Evolutionary conservation across 2,113 vertebrate genomes (phyloP), one percentile per base, ranked within the genome.

Genomic region (Silurus meridionalis): DNA sequence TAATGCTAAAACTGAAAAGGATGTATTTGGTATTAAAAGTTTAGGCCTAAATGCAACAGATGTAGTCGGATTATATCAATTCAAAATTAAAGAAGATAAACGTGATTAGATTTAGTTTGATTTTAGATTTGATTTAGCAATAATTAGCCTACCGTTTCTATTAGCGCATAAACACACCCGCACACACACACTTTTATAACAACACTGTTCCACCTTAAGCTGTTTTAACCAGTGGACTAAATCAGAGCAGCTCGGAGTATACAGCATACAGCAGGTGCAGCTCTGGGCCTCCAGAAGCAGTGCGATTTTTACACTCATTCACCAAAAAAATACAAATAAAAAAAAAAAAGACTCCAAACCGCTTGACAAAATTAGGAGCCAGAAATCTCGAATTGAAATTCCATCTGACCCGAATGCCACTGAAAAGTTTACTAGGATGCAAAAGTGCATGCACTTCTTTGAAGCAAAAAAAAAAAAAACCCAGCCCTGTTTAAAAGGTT

Each of bases 391-490:
- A 48, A 15, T 52, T 63, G 15, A 57, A 60, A 66, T 37, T 86
- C 85, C 74, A 9, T 28, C 52, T 64, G 71, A 83, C 71, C 11
- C 58, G 50, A 25, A 23, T 7, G 82, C 82, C 82, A 64, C 75
- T 86, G 14, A 25, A 83, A 85, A 83, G 69, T 67, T 83, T 60
- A 69, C 46, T 84, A 52, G 63, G 6, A 57, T 6, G 53, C 52
- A 48, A 74, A 84, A 75, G 78, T 23, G 52, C 83, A 61, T 72
- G 46, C 63, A 86, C 37, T 86, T 80, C 80, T 74, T 48, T 48
- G 63, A 53, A 28, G 87, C 55, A 74, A 80, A 60, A 48, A 53
- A 57, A 80, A 64, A 83, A 79, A 86, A 23, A 67, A n/a, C n/a
- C n/a, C n/a, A 82, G 61, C 75, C 61, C 63, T 89, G 82, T 60